Conservation (phyloP, 2,113 vertebrate species). For the Oreotrochilus melanogaster region DNA sequence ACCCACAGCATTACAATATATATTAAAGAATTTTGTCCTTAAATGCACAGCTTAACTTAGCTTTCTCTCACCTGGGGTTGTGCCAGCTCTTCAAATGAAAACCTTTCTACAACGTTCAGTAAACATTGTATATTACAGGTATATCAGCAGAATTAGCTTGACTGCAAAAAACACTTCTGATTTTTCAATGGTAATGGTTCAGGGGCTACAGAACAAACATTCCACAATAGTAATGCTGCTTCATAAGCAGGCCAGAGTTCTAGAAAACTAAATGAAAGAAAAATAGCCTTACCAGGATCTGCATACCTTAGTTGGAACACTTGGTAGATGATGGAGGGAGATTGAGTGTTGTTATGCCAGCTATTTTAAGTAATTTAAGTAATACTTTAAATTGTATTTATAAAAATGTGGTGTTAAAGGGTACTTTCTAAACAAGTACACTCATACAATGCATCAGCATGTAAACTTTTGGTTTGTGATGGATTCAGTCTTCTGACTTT, state of each 20-base stretch:
- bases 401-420: background rate
- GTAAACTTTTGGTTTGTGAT: background rate
- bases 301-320: background rate
- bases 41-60: background rate
- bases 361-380: background rate
- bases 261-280: background rate
- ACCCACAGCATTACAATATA: background rate
- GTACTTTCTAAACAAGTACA: background rate
- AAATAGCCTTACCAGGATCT: background rate
- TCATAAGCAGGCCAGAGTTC: background rate
- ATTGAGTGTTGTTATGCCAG: background rate
- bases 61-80: background rate
- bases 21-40: background rate
- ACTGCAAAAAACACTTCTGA: background rate
- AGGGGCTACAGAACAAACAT: background rate
- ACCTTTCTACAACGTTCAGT: background rate
- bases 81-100: background rate
- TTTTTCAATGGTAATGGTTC: background rate
- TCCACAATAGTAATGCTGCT: background rate
- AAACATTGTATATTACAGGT: background rate
- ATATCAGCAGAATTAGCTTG: background rate
- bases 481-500: background rate
- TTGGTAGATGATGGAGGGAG: background rate
- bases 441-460: rapidly evolving
- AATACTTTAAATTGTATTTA: background rate